phyloP scores from a whole-genome alignment of 92 coral and sea anemone species.

The Micromussa lordhowensis region DNA sequence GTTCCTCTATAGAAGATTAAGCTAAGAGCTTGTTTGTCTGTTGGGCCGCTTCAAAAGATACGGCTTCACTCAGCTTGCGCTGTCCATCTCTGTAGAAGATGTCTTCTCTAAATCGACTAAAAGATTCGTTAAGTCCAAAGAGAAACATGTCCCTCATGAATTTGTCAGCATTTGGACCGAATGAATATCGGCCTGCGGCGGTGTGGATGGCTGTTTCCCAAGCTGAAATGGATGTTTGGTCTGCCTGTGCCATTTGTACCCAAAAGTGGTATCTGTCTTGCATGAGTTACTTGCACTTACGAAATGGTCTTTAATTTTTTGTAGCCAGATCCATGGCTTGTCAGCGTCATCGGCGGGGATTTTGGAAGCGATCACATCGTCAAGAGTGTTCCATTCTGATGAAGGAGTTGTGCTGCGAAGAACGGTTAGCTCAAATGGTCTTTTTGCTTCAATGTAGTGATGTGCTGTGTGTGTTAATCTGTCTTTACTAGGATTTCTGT shows the following conservation, averaged over 20 bases:
- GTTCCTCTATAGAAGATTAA: slow-evolving; percentile 32
- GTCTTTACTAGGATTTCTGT: slow-evolving; percentile 32
- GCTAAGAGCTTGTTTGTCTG: slow-evolving; percentile 50
- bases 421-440: slow-evolving; percentile 46
- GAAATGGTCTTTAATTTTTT: too few species aligned
- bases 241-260: too few species aligned
- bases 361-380: slow-evolving; percentile 38
- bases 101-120: slow-evolving; percentile 29
- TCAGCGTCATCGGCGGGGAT: slow-evolving; percentile 28
- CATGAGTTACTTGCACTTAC: too few species aligned
- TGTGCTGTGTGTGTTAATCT: slow-evolving; percentile 25
- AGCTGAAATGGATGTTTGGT: too few species aligned
- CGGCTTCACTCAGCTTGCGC: slow-evolving; percentile 45
- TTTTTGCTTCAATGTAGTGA: slow-evolving; percentile 49
- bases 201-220: too few species aligned
- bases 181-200: slow-evolving; percentile 29
- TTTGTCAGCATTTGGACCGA: slow-evolving; percentile 30
- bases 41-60: slow-evolving; percentile 55
- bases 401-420: not conserved
- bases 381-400: slow-evolving; percentile 30
- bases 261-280: too few species aligned
- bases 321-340: too few species aligned
- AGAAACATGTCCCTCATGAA: slow-evolving; percentile 31
- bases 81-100: slow-evolving; percentile 50
- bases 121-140: slow-evolving; percentile 25